Base-by-base conservation (phyloP, 1,140 invertebrate species). In the Thaumatotibia leucotreta region DNA sequence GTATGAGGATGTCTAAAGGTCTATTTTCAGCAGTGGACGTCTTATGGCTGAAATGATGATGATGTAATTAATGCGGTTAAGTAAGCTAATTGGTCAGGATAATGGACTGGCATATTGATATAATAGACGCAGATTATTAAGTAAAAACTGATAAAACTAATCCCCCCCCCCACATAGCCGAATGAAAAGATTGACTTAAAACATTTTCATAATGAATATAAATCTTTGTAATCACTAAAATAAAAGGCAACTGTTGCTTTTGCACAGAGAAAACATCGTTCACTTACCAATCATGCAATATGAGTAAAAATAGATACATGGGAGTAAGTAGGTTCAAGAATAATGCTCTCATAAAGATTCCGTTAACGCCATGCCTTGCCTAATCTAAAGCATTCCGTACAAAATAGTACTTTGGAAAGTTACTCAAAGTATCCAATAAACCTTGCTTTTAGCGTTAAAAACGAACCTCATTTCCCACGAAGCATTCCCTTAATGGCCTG, bases 361-460 rank as follows among this genome's bases (percentile, higher is more conserved):
- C 17, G 5, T 45, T 45, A 45, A 14, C 5, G 14, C n/a, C n/a
- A n/a, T 20, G 14, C 52, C 17, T 58, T 14, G n/a, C 52, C 6
- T 27, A 58, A 58, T 58, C 24, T 31, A 14, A 27, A 27, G 11
- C 24, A 31, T 58, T 58, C 8, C 23, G 24, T 29, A 58, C 52
- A 58, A 58, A 58, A 58, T 14, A 58, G 52, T 58, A 58, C 52
- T 31, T 58, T 29, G 52, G n/a, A 58, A 58, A 58, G 23, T 58
- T 58, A 31, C 52, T 58, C 23, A 58, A 58, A 58, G 52, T 58
- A 58, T 29, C 52, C 24, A 29, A 58, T 58, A 58, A 58, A 58
- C 50, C 52, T 29, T 29, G 52, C 52, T 58, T 58, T 58, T 58
- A 58, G 52, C 27, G n/a, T 58, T 58, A 58, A 58, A 58, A 58